phyloP scores from a whole-genome alignment of 2,113 vertebrate genomes.

The Anarhynchus alexandrinus region DNA sequence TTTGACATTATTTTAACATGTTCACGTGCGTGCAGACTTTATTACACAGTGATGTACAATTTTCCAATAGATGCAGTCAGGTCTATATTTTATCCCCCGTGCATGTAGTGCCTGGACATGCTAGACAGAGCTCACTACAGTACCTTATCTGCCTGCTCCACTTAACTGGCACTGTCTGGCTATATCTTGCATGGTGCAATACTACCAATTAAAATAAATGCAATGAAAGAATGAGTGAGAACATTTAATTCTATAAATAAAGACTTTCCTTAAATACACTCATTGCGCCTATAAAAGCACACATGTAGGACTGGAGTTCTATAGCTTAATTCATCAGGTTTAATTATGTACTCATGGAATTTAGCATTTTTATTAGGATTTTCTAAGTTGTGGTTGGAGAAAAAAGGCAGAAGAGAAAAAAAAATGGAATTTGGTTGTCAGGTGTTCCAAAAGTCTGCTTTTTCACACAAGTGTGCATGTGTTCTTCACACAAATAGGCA shows the following conservation, averaged over 20 bases:
- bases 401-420: neutral
- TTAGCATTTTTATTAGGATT: neutral
- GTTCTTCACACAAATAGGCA: neutral
- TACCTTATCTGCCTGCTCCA: neutral
- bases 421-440: neutral
- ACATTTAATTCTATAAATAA: neutral
- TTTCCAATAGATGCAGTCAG: neutral
- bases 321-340: neutral
- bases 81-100: neutral
- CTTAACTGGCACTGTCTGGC: neutral
- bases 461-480: neutral
- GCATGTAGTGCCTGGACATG: neutral
- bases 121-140: neutral
- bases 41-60: neutral
- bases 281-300: neutral
- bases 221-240: neutral
- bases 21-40: neutral
- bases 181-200: neutral
- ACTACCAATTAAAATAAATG: neutral
- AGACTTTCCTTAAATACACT: neutral
- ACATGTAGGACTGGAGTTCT: neutral
- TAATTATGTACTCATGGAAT: neutral
- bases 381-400: neutral
- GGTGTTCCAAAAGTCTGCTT: neutral
- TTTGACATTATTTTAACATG: neutral